These are phyloP conservation scores for Eledona agricola DNA, from an alignment of 2,888 invertebrate genomes.

Conservation along the genomic window DNA sequence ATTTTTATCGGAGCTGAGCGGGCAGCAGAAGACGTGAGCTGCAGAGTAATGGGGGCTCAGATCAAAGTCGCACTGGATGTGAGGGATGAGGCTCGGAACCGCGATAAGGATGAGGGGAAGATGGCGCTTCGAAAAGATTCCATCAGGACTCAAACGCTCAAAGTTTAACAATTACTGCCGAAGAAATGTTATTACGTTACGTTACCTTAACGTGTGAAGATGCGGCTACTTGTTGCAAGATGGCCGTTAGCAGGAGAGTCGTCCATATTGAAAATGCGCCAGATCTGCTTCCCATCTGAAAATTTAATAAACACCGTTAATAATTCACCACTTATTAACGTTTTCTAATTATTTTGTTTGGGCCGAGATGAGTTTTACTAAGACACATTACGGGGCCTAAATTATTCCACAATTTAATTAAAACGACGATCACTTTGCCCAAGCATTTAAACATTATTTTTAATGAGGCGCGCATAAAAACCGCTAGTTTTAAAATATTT, in stretches of 20 bases:
- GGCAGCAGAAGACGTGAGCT: constrained; percentile 54
- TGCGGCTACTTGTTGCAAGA: constrained; percentile 16
- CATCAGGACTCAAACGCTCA: too few species aligned
- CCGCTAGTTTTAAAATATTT: not conserved
- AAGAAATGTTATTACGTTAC: too few species aligned
- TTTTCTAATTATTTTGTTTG: constrained; percentile 8
- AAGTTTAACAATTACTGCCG: too few species aligned
- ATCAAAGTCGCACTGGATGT: constrained; percentile 26
- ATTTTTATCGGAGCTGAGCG: constrained; percentile 58
- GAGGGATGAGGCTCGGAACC: constrained; percentile 33
- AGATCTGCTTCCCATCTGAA: constrained; percentile 29
- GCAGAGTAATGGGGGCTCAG: constrained; percentile 52
- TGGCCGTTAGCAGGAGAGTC: constrained; percentile 26
- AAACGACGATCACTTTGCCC: not conserved
- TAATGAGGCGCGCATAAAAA: not conserved
- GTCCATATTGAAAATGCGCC: constrained; percentile 23
- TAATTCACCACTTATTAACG: constrained; percentile 16
- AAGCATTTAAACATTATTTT: not conserved
- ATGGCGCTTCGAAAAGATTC: too few species aligned
- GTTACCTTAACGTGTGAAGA: constrained; percentile 32
- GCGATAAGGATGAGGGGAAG: too few species aligned
- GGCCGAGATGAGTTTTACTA: constrained; percentile 15
- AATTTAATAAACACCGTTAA: constrained; percentile 32
- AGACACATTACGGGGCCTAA: constrained; percentile 2
- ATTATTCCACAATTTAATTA: constrained; percentile 6